These are phyloP conservation scores for Girardinichthys multiradiatus DNA, from an alignment of 2,113 vertebrate species.

Conservation along the genomic window DNA sequence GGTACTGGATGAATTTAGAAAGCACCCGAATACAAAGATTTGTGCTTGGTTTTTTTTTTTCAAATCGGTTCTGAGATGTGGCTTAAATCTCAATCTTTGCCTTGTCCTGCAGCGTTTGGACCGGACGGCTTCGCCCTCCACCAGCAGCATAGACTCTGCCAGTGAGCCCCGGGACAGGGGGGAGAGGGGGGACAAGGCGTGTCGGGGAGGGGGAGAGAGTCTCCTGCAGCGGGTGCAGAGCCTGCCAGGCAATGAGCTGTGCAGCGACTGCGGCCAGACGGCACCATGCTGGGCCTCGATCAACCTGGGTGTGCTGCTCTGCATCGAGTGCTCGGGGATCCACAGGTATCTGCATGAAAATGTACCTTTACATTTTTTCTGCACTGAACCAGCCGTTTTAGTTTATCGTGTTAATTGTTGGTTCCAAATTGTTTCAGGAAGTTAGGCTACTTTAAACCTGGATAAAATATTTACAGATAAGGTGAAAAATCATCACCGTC, in stretches of 20 bases:
- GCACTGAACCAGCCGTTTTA: neutral
- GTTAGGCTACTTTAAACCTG: neutral
- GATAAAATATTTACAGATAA: neutral
- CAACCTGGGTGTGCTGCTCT: constrained; percentile 95
- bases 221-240: constrained; percentile 90
- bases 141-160: constrained; percentile 91
- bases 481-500: neutral
- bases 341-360: constrained; percentile 46
- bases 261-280: constrained; percentile 92
- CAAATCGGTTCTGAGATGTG: neutral
- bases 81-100: neutral
- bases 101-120: constrained; percentile 84
- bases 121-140: constrained; percentile 90
- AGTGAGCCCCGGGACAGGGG: constrained; percentile 88
- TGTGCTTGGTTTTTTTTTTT: neutral
- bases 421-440: neutral
- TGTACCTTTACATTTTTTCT: neutral
- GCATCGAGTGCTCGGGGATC: constrained; percentile 95
- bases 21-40: neutral
- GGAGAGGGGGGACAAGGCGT: constrained; percentile 69
- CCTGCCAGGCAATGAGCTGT: constrained; percentile 90
- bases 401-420: neutral
- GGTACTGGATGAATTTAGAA: constrained; percentile 38
- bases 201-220: constrained; percentile 90
- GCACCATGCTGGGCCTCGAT: constrained; percentile 98